phyloP scores from a whole-genome alignment of 2,113 vertebrate genomes.

The Marmota flaviventris region DNA sequence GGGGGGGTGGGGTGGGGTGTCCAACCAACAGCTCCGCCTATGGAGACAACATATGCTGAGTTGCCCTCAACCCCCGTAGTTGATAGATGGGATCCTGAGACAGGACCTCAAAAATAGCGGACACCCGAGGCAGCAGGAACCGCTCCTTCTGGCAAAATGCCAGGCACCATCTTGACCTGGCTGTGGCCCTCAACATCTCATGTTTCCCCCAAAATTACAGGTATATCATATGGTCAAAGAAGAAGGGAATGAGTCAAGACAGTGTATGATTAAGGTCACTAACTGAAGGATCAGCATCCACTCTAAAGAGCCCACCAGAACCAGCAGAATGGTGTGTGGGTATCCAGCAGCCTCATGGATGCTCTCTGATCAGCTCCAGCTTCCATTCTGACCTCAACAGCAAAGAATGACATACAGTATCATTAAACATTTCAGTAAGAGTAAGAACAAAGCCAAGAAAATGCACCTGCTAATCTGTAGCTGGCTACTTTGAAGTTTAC shows the following conservation, averaged over 20 bases:
- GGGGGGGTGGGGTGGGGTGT: no score
- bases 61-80: no score
- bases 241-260: no score
- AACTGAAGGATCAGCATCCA: not conserved
- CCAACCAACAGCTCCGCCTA: no score
- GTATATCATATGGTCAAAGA: not conserved
- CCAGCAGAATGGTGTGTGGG: not conserved
- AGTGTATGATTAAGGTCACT: not conserved
- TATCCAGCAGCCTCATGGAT: not conserved
- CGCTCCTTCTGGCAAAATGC: no score
- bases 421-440: not conserved
- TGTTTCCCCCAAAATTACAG: not conserved
- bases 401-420: not conserved
- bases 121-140: no score
- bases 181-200: no score
- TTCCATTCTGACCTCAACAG: not conserved
- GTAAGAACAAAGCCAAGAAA: not conserved
- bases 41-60: no score
- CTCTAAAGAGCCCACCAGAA: not conserved
- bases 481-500: not conserved
- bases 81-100: no score
- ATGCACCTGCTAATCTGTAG: not conserved
- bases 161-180: no score
- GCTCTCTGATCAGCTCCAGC: not conserved
- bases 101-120: no score